Evolutionary conservation across 2,888 invertebrate genomes (phyloP).

Genomic region (Epinotia bilunana): DNA sequence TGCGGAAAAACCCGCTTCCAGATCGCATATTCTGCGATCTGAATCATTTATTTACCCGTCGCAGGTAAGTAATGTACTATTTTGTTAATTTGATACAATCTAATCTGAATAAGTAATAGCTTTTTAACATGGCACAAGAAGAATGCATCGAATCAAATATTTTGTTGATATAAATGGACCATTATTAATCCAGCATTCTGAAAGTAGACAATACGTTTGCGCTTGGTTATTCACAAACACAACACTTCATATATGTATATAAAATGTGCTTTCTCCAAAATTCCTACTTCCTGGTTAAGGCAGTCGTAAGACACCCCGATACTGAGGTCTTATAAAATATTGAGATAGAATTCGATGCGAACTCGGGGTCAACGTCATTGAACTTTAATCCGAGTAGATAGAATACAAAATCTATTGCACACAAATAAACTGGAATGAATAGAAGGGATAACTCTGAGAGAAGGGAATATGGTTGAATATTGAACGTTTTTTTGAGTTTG

Average conservation of each 20-base stretch:
- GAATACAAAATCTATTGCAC: constrained; percentile 34
- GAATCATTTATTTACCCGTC: too few relatives aligned
- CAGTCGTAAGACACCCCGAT: constrained; percentile 51
- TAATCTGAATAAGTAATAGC: too few relatives aligned
- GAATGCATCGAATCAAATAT: not conserved
- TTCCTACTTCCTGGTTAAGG: constrained; percentile 45
- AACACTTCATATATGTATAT: not conserved
- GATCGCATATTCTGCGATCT: too few relatives aligned
- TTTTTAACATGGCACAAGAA: not conserved
- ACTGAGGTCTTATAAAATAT: constrained; percentile 62
- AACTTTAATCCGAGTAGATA: constrained; percentile 31
- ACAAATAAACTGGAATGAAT: not conserved
- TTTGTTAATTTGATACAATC: too few relatives aligned
- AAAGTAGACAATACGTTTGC: not conserved
- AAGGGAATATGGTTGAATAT: constrained; percentile 14
- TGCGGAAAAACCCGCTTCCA: too few relatives aligned
- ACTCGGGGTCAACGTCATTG: constrained; percentile 15
- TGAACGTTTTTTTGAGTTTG: not conserved
- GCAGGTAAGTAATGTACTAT: too few relatives aligned
- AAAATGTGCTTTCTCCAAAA: constrained; percentile 21
- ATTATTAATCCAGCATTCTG: not conserved
- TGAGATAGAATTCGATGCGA: constrained; percentile 55
- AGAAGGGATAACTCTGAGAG: not conserved
- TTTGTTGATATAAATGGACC: not conserved
- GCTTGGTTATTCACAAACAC: not conserved